Percentiles rank a stretch among this genome's conserved stretches.
phyloP scores from a whole-genome alignment of 2,888 invertebrate species.

The Campoplex capitator region DNA sequence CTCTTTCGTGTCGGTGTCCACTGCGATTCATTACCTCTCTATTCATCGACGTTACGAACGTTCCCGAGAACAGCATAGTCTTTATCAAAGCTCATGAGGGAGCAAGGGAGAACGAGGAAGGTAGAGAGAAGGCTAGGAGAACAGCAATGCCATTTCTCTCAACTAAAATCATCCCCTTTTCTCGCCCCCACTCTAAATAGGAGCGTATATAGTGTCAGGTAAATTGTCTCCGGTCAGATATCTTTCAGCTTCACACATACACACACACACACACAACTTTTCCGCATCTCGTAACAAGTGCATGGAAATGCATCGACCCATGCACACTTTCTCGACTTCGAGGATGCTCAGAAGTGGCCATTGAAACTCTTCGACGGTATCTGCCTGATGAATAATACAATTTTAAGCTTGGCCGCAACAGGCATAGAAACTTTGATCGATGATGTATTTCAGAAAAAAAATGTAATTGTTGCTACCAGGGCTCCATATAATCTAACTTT shows the following conservation, averaged over 20 bases:
- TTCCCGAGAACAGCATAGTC: constrained; percentile 68
- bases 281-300: not conserved
- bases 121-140: constrained; percentile 18
- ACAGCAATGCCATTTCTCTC: constrained; percentile 66
- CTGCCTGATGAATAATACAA: not conserved
- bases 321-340: not conserved
- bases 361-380: not conserved
- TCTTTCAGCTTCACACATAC: constrained; percentile 21
- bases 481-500: too few species aligned
- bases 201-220: constrained; percentile 43
- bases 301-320: not conserved
- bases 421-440: not conserved
- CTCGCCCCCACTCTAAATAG: constrained; percentile 24
- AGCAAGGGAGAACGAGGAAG: not conserved
- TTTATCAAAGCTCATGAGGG: constrained; percentile 69
- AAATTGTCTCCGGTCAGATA: constrained; percentile 46
- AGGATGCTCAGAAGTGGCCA: not conserved
- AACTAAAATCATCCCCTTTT: constrained; percentile 33
- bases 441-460: too few species aligned
- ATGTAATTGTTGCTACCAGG: too few species aligned
- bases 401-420: not conserved
- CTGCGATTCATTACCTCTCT: constrained; percentile 84
- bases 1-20: constrained; percentile 84
- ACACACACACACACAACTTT: not conserved
- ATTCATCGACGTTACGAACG: constrained; percentile 82